phyloP scores from a whole-genome alignment of 2,797 vertebrate species.

The Babyrousa celebensis region DNA sequence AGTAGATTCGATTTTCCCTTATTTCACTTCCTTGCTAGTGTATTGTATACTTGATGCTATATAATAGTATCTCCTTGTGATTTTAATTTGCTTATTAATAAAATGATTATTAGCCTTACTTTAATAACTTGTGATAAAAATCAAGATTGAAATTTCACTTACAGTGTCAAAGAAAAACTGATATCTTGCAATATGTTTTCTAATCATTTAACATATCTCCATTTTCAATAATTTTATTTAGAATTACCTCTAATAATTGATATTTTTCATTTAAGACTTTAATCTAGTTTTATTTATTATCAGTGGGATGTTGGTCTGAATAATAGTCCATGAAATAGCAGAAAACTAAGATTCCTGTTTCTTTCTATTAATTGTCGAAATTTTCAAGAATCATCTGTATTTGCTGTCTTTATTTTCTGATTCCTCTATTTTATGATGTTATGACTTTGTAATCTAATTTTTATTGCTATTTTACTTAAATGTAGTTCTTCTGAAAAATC shows the following conservation, averaged over 20 bases:
- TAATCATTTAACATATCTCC: not conserved
- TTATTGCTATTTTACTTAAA: slow-evolving; percentile 3
- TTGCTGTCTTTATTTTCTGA: not conserved
- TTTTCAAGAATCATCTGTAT: not conserved
- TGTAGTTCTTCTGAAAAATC: not conserved
- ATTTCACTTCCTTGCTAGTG: not conserved
- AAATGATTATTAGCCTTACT: not conserved
- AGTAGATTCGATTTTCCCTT: not conserved
- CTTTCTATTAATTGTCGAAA: not conserved
- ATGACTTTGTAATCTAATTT: not conserved
- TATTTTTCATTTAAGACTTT: not conserved
- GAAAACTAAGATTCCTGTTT: not conserved
- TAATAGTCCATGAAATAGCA: not conserved
- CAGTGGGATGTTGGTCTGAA: not conserved
- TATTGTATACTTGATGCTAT: not conserved
- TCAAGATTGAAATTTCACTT: not conserved
- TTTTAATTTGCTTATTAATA: not conserved
- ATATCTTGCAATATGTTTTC: not conserved
- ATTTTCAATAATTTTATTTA: not conserved
- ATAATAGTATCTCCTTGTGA: not conserved
- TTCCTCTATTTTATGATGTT: not conserved
- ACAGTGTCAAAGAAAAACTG: not conserved
- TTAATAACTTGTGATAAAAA: not conserved
- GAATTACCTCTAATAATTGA: not conserved
- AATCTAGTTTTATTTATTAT: slow-evolving; percentile 14